Evolutionary conservation across 1,140 invertebrate genomes (phyloP), one percentile per base, ranked within the genome.

Genomic region (Drosophila takahashii): DNA sequence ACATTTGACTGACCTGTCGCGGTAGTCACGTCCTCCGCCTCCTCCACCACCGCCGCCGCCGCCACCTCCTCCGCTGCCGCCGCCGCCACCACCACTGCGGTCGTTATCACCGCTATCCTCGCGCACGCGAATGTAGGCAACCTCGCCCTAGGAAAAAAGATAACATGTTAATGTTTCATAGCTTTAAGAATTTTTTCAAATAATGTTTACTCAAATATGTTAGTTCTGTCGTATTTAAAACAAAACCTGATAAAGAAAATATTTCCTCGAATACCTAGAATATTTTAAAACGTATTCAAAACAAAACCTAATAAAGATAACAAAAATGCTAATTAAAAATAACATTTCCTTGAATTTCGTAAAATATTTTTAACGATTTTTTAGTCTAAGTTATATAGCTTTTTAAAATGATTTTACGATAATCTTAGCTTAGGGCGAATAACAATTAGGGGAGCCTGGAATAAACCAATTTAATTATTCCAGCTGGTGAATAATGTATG

Each of bases 51-150:
- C 93, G 1, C 81, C 67, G 10, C 81, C 66, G 7, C 85, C 77
- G 2, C 81, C 66, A 2, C 81, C 67, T 10, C 81, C 66, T 7
- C 85, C 77, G 2, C 81, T 62, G 26, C 92, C 92, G 0, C 81
- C 74, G 9, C 95, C 93, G 50, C 95, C 95, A 75, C 95, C 85
- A 4, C 89, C 87, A 41, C 89, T 48, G 15, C 89, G 81, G 37
- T 90, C 91, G 27, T 89, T 94, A 65, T 95, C 95, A 13, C 95
- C 95, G 84, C 96, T 96, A 92, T 99, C 98, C 93, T 99, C 98
- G 91, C 98, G 98, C 15, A 99, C 97, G 52, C 98, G 94, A 78
- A 99, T 98, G 92, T 99, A 99, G 9, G 98, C 95, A 42, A 97
- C 97, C 93, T 99, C 98, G 65, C 98, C 98, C 98, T 99, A 86